Conservation (phyloP, 2,113 vertebrate species). For the Ranitomeya imitator region DNA sequence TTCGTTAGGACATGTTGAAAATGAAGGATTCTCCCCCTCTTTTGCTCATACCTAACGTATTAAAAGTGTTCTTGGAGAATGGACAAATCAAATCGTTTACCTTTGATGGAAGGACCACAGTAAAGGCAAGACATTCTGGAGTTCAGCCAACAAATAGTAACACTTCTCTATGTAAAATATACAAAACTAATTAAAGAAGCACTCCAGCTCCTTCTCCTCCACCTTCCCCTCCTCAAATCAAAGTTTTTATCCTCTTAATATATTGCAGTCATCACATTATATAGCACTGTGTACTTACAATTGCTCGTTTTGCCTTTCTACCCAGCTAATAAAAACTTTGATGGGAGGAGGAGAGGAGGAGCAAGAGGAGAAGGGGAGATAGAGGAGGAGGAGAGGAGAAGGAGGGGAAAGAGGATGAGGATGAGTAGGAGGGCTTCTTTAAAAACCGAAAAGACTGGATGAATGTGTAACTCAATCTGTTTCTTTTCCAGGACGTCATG, state of each 20-base stretch:
- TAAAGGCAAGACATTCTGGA: conserved; percentile 78
- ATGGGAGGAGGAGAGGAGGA: too few species aligned
- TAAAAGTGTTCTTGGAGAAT: conserved; percentile 99
- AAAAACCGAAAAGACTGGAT: background rate
- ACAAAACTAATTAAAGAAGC: background rate
- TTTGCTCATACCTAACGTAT: conserved; percentile 94
- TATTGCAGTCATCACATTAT: too few species aligned
- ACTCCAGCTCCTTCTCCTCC: too few species aligned
- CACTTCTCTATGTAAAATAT: background rate
- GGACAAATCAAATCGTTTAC: conserved; percentile 99
- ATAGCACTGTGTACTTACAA: too few species aligned
- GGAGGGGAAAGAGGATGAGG: too few species aligned
- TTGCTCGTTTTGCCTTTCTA: too few species aligned
- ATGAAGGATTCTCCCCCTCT: conserved; percentile 80
- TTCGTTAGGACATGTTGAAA: conserved; percentile 91
- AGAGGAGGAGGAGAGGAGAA: too few species aligned
- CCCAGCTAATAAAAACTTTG: too few species aligned
- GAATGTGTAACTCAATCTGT: background rate
- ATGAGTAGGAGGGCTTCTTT: too few species aligned
- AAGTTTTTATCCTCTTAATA: too few species aligned
- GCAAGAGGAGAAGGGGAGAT: too few species aligned
- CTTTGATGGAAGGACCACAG: conserved; percentile 95
- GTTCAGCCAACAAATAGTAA: background rate
- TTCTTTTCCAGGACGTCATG: conserved; percentile 86
- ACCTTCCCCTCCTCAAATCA: too few species aligned